Percentiles rank a stretch among this genome's conserved stretches.
These are phyloP conservation scores for Phylloscopus trochilus DNA, from an alignment of 2,113 vertebrate species.

Conservation along the genomic window DNA sequence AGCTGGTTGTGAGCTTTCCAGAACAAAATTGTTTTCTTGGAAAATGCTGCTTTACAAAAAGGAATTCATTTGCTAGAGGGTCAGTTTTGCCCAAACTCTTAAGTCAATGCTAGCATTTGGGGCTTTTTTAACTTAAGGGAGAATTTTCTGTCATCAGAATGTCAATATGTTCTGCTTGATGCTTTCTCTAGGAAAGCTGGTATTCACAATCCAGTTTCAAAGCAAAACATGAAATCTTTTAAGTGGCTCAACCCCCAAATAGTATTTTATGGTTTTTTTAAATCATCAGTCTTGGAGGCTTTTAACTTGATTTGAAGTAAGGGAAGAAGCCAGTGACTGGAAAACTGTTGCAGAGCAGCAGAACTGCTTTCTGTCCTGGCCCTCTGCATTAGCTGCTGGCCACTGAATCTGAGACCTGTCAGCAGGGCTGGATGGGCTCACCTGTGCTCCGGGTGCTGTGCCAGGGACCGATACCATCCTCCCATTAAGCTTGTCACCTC, in stretches of 20 bases:
- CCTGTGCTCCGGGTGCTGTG: accelerated
- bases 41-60: background rate
- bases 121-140: background rate
- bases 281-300: background rate
- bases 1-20: background rate
- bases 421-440: background rate
- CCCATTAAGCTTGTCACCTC: background rate
- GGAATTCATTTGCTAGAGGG: background rate
- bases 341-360: background rate
- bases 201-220: background rate
- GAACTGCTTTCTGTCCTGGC: background rate
- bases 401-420: background rate
- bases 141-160: background rate
- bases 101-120: background rate
- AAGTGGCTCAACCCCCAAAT: background rate
- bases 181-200: background rate
- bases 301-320: background rate
- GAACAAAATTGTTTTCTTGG: background rate
- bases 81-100: background rate
- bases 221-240: background rate
- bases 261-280: too few relatives aligned
- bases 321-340: background rate
- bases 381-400: accelerated
- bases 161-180: background rate
- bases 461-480: background rate